Evolutionary conservation across 2,888 invertebrate genomes (phyloP).

Genomic region (Pollenia labialis): DNA sequence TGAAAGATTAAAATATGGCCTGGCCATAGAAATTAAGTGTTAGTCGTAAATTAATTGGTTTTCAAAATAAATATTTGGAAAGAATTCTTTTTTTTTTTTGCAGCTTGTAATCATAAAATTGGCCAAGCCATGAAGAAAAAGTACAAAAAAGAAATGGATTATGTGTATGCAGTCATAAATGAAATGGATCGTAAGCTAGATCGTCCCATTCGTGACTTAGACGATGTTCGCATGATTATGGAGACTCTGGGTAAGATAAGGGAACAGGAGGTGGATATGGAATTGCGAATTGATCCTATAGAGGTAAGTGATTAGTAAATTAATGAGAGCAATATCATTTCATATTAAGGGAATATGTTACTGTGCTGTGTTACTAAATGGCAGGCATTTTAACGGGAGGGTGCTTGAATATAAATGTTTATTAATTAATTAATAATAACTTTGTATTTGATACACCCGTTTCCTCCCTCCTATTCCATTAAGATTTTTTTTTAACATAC

Average conservation of each 20-base stretch:
- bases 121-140: constrained; percentile 95
- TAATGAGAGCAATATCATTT: neutral
- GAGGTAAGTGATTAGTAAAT: constrained; percentile 86
- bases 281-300: constrained; percentile 95
- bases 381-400: no score
- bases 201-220: constrained; percentile 94
- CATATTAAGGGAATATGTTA: no score
- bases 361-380: no score
- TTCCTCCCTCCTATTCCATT: rapidly evolving
- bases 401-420: no score
- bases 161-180: constrained; percentile 94
- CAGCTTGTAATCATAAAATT: constrained; percentile 90
- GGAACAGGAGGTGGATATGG: constrained; percentile 98
- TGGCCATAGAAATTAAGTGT: constrained; percentile 93
- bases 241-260: constrained; percentile 96
- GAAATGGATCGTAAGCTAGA: constrained; percentile 96
- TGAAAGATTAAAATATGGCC: constrained; percentile 93
- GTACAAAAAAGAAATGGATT: constrained; percentile 96
- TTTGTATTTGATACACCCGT: no score
- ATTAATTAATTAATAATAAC: no score
- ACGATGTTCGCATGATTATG: constrained; percentile 97
- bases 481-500: no score
- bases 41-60: constrained; percentile 75
- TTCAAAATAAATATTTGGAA: neutral
- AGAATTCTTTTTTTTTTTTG: constrained; percentile 50